A percentile compares a stretch with the other conserved stretches of the same genome.
phyloP scores from a whole-genome alignment of 1,140 invertebrate genomes.

The Anoplophora glabripennis region DNA sequence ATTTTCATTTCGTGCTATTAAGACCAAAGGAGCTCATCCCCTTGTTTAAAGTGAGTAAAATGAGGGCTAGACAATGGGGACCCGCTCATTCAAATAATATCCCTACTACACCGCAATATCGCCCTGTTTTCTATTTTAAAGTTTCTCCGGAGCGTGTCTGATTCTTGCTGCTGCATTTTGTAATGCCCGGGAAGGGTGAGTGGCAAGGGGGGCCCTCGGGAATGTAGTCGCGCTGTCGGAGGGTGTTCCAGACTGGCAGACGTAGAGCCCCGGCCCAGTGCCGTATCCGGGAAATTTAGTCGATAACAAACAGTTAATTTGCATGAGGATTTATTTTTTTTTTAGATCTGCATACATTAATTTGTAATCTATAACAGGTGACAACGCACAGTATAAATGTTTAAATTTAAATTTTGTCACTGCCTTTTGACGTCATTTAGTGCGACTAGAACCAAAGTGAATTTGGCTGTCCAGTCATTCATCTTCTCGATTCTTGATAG shows the following conservation, averaged over 20 bases:
- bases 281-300: neutral
- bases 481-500: too few species aligned
- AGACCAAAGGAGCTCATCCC: slow-evolving; percentile 3
- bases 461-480: too few species aligned
- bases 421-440: too few species aligned
- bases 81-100: neutral
- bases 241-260: slow-evolving; percentile 11
- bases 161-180: slow-evolving; percentile 4
- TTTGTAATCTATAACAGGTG: too few species aligned
- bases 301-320: too few species aligned
- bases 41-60: neutral
- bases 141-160: slow-evolving; percentile 20
- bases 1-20: slow-evolving; percentile 5
- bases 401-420: too few species aligned
- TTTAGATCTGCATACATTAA: too few species aligned
- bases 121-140: slow-evolving; percentile 22
- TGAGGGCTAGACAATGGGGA: neutral
- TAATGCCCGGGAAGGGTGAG: slow-evolving; percentile 1
- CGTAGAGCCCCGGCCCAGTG: slow-evolving; percentile 1
- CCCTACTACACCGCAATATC: neutral
- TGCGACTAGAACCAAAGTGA: too few species aligned
- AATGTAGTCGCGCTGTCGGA: neutral
- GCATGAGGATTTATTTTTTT: too few species aligned
- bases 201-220: neutral
- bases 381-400: too few species aligned